phyloP scores from a whole-genome alignment of 2,888 invertebrate species.

The Encarsia formosa region DNA sequence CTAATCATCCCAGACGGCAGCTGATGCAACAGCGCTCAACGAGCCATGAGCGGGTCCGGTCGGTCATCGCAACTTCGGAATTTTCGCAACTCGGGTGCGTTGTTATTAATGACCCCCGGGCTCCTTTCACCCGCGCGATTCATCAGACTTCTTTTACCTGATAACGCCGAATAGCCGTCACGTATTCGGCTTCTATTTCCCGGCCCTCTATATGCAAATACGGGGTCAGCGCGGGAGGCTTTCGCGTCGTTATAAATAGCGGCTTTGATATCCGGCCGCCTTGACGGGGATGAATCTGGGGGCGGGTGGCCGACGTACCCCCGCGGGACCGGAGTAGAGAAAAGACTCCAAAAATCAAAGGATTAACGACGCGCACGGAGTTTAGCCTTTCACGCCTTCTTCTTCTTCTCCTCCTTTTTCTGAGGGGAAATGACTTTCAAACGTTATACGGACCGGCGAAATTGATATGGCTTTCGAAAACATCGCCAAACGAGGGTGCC shows the following conservation, averaged over 20 bases:
- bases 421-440: conserved; percentile 20
- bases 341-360: conserved; percentile 43
- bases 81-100: conserved; percentile 12
- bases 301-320: conserved; percentile 18
- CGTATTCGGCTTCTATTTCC: conserved; percentile 51
- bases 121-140: too few species aligned
- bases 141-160: too few species aligned
- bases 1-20: conserved; percentile 26
- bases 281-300: conserved; percentile 37
- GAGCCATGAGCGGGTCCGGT: conserved; percentile 19
- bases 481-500: conserved; percentile 4
- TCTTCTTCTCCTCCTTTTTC: neutral
- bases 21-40: conserved; percentile 27
- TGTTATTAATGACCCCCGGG: conserved; percentile 38
- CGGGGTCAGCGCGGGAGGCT: conserved; percentile 31
- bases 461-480: conserved; percentile 27
- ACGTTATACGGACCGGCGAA: conserved; percentile 28
- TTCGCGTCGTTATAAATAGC: conserved; percentile 44
- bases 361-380: conserved; percentile 34
- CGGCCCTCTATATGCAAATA: conserved; percentile 52
- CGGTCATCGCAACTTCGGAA: neutral
- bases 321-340: conserved; percentile 24
- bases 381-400: conserved; percentile 22
- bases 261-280: conserved; percentile 47
- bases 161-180: too few species aligned